Percentiles rank a stretch among this genome's conserved stretches.
phyloP scores from a whole-genome alignment of 2,888 invertebrate genomes.

The Furcula furcula region DNA sequence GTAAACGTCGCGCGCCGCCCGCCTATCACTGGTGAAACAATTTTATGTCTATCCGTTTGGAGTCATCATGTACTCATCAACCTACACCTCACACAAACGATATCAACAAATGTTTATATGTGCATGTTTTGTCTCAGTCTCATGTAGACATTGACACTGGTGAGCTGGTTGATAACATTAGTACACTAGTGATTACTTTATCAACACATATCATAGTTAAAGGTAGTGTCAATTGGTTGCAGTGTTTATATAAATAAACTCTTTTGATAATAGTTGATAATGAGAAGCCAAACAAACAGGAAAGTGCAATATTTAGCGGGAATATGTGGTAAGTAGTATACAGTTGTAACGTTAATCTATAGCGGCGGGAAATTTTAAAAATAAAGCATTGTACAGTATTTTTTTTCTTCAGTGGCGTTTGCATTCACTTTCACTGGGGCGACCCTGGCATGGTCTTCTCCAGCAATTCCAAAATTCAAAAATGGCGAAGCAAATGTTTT shows the following conservation, averaged over 20 bases:
- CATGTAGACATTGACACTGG: too few relatives aligned
- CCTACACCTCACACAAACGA: too few relatives aligned
- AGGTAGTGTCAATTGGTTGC: too few relatives aligned
- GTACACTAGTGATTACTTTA: too few relatives aligned
- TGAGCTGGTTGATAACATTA: too few relatives aligned
- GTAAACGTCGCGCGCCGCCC: too few relatives aligned
- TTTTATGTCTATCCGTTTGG: too few relatives aligned
- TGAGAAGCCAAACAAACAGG: slow-evolving; percentile 42
- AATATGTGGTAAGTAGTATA: slow-evolving; percentile 68
- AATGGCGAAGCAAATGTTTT: slow-evolving; percentile 60
- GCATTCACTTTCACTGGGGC: slow-evolving; percentile 73
- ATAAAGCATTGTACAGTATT: not conserved
- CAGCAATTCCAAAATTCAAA: slow-evolving; percentile 78
- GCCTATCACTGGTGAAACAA: too few relatives aligned
- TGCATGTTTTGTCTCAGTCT: too few relatives aligned
- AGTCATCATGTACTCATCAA: too few relatives aligned
- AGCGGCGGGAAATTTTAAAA: slow-evolving; percentile 36
- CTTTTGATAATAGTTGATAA: slow-evolving; percentile 16
- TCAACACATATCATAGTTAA: not conserved
- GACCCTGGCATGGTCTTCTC: slow-evolving; percentile 77
- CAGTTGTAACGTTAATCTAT: slow-evolving; percentile 1
- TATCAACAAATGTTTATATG: too few relatives aligned
- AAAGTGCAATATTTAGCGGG: slow-evolving; percentile 72
- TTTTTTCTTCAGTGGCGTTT: slow-evolving; percentile 57
- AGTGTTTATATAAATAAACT: not conserved